Evolutionary conservation across 2,797 vertebrate species (phyloP).

Genomic region (Sebastolobus altivelis): DNA sequence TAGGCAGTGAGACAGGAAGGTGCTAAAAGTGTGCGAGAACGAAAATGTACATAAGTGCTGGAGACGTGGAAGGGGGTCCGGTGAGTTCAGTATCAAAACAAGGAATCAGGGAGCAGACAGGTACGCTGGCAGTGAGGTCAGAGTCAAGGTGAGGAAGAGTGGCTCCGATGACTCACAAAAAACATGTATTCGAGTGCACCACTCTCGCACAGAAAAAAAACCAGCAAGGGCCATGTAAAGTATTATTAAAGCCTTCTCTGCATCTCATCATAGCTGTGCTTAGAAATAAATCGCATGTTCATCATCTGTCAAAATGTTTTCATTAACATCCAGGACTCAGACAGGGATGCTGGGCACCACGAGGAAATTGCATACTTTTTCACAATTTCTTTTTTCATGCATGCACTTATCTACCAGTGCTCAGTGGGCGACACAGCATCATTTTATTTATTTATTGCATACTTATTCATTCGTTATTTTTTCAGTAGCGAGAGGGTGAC

Average conservation of each 20-base stretch:
- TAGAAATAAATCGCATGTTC: constrained; percentile 23
- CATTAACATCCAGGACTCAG: constrained; percentile 6
- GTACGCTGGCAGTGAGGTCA: constrained; percentile 73
- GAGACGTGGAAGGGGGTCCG: constrained; percentile 48
- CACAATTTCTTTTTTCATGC: constrained; percentile 15
- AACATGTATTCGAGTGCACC: constrained; percentile 16
- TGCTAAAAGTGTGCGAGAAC: constrained; percentile 65
- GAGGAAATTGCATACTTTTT: background rate
- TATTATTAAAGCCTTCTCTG: constrained; percentile 45
- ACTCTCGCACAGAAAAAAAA: constrained; percentile 3
- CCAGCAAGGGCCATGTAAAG: background rate
- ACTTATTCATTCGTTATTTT: background rate
- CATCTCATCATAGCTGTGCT: constrained; percentile 35
- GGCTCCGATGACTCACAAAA: constrained; percentile 59
- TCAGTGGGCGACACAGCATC: background rate
- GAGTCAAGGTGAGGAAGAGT: constrained; percentile 73
- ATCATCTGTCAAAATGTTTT: constrained; percentile 32
- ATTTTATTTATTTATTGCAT: constrained; percentile 6
- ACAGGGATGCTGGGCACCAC: background rate
- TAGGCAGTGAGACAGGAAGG: constrained; percentile 63
- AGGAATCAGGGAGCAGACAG: constrained; percentile 46
- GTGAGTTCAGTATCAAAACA: constrained; percentile 61
- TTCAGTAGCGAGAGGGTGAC: background rate
- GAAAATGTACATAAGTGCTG: constrained; percentile 52
- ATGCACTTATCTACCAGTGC: background rate